Percentiles rank a stretch among this genome's conserved stretches.
phyloP scores from a whole-genome alignment of 2,113 vertebrate species.

The Sterna hirundo region DNA sequence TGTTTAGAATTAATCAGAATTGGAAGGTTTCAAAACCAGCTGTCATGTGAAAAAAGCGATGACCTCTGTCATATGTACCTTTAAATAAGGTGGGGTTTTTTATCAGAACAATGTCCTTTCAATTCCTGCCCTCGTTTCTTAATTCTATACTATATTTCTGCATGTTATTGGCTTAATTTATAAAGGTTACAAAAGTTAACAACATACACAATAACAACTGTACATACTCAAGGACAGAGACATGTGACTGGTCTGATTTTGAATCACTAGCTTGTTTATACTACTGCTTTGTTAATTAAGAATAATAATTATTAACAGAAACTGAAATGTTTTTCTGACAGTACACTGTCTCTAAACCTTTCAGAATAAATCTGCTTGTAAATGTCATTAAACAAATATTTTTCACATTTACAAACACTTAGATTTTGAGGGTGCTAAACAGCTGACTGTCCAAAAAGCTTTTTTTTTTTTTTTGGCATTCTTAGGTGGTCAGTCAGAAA shows the following conservation, averaged over 20 bases:
- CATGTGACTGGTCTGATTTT: neutral
- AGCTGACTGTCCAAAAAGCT: neutral
- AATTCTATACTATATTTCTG: neutral
- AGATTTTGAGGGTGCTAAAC: neutral
- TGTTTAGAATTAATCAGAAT: neutral
- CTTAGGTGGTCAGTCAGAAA: neutral
- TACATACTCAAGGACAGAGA: neutral
- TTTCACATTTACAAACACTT: neutral
- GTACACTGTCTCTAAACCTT: neutral
- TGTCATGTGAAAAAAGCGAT: neutral
- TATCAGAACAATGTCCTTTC: neutral
- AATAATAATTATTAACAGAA: neutral
- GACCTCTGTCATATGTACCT: neutral
- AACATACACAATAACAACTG: neutral
- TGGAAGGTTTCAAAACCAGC: neutral
- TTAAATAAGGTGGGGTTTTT: neutral
- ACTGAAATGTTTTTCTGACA: neutral
- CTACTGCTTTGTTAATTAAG: neutral
- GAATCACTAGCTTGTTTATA: neutral
- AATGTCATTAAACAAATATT: neutral
- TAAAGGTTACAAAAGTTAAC: neutral
- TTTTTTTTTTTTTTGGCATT: neutral
- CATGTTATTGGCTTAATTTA: neutral
- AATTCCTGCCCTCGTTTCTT: neutral
- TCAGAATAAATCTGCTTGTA: neutral